Evolutionary conservation across 2,888 invertebrate species (phyloP), one percentile per base, ranked within the genome.

Genomic region (Hofmannophila pseudospretella): DNA sequence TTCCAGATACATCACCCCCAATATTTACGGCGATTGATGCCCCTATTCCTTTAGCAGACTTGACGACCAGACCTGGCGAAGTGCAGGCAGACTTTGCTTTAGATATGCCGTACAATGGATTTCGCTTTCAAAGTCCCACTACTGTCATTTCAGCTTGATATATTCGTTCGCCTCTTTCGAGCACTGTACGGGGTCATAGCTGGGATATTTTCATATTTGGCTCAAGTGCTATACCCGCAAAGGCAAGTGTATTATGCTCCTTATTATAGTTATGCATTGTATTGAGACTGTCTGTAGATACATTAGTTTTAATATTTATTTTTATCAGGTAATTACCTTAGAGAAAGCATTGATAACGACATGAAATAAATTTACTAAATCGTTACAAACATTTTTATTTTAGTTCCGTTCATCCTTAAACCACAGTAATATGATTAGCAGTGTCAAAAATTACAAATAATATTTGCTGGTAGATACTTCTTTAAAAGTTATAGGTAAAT

Each of bases 121-220:
- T 87, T 70, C 80, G 62, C 52, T 85, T 82, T 86, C 85, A 84
- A 82, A 78, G 67, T 84, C 70, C 85, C 85, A 55, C 75, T 86
- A 51, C 82, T 85, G 58, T 84, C 76, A 49, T 86, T 86, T 69
- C 82, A 84, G 51, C 82, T 85, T 85, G 72, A 81, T 51, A 60
- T 78, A 26, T 77, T 85, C 38, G 41, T 68, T 9, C 57, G 56
- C 39, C 57, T 86, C 13, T 69, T 82, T 41, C 57, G 65, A 35
- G 55, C 71, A 11, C 47, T 86, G 32, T 74, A 69, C 45, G 51
- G 66, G 44, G 58, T 75, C 39, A 47, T 85, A 25, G 58, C 50
- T 41, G 54, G 63, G 34, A 74, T 84, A 43, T 79, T 62, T 49
- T 59, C 62, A 3, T 73, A 84, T 56, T 41, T 77, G 28, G 54